Evolutionary conservation across 2,113 vertebrate genomes (phyloP).

Genomic region (Rhinolophus ferrumequinum): DNA sequence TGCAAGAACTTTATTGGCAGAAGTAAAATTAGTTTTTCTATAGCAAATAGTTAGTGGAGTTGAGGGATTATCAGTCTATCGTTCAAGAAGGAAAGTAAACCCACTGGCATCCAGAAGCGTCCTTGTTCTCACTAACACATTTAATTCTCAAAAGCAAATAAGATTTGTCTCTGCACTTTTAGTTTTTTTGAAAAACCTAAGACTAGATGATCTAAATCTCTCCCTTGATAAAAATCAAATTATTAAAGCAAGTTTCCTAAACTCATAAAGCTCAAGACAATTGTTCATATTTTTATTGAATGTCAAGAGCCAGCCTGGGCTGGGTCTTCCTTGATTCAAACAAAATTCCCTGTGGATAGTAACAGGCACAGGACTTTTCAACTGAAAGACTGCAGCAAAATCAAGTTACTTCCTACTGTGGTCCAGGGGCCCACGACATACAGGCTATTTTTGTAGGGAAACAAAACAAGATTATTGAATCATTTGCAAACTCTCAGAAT

Average conservation of each 20-base stretch:
- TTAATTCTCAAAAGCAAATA: constrained; percentile 79
- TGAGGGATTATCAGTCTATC: constrained; percentile 81
- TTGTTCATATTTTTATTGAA: constrained; percentile 26
- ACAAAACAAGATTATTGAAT: not conserved
- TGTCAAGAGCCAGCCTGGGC: not conserved
- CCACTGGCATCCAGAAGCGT: constrained; percentile 79
- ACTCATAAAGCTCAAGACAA: constrained; percentile 42
- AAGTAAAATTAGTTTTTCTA: constrained; percentile 86
- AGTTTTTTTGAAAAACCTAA: constrained; percentile 34
- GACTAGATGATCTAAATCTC: constrained; percentile 57
- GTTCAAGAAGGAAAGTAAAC: constrained; percentile 80
- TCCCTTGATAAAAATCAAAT: constrained; percentile 51
- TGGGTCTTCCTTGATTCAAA: not conserved
- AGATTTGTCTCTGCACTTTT: constrained; percentile 77
- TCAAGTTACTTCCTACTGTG: not conserved
- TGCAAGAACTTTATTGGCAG: constrained; percentile 85
- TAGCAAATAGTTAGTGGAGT: constrained; percentile 83
- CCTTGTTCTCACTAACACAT: constrained; percentile 81
- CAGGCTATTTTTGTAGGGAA: not conserved
- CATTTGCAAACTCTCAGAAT: not conserved
- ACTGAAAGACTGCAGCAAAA: not conserved
- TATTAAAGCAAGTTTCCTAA: constrained; percentile 56
- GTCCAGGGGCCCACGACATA: not conserved
- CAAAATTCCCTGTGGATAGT: not conserved
- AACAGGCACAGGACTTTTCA: not conserved